Percentiles rank a stretch among this genome's conserved stretches.
phyloP scores from a whole-genome alignment of 2,888 invertebrate species.

The Aphelenchoides bicaudatus region DNA sequence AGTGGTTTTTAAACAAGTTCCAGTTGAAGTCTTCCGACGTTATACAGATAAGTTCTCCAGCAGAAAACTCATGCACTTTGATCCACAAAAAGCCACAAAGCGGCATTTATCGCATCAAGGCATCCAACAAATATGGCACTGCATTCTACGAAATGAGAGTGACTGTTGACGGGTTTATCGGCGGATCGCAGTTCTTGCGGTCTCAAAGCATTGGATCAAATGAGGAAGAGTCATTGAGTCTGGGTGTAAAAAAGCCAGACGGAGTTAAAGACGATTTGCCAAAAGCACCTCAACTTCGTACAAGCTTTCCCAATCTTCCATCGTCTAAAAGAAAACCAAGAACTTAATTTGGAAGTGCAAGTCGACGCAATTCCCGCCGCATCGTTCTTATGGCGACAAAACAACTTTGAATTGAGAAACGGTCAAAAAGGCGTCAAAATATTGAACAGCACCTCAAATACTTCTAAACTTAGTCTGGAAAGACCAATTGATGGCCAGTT shows the following conservation, averaged over 20 bases:
- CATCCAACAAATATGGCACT: conserved; percentile 32
- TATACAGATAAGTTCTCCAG: conserved; percentile 1
- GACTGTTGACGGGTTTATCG: conserved; percentile 11
- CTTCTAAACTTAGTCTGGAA: conserved; percentile 37
- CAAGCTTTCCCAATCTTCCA: conserved; percentile 37
- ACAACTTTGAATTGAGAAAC: conserved; percentile 50
- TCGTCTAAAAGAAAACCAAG: conserved; percentile 32
- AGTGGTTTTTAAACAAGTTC: conserved; percentile 62
- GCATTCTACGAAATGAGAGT: conserved; percentile 19
- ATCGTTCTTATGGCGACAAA: conserved; percentile 50
- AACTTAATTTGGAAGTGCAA: conserved; percentile 38
- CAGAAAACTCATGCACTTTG: conserved; percentile 32
- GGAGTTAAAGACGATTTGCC: conserved; percentile 7
- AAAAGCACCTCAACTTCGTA: conserved; percentile 43
- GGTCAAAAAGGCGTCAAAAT: conserved; percentile 28
- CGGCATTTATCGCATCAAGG: conserved; percentile 42
- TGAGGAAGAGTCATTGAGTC: conserved; percentile 1
- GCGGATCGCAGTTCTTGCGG: background rate
- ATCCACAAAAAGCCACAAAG: conserved; percentile 53
- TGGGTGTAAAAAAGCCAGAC: background rate
- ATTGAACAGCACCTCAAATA: conserved; percentile 32
- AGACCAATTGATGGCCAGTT: conserved; percentile 41
- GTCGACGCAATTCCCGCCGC: conserved; percentile 54
- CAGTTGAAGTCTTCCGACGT: conserved; percentile 56
- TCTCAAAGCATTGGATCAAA: background rate